Evolutionary conservation across 2,113 vertebrate genomes (phyloP), one percentile per base, ranked within the genome.

Genomic region (Ctenodactylus gundi): DNA sequence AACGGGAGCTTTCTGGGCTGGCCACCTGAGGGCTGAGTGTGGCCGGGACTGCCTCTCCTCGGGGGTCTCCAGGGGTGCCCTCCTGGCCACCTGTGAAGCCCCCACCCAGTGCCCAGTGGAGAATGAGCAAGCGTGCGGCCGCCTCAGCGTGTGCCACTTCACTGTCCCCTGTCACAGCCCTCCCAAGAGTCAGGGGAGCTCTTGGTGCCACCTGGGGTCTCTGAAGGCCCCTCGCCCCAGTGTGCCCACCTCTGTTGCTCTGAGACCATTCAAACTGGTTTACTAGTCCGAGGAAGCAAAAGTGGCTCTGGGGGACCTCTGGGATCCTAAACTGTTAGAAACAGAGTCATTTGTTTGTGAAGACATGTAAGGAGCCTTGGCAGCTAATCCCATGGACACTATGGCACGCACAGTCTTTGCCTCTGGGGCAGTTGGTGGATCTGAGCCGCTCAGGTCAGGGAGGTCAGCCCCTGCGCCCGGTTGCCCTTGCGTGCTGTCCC

Each of bases 321-420:
- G 36, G 55, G 31, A 49, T 57, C n/a, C 1, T 5, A 9, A 44
- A 29, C 60, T 15, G 17, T 20, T 57, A 51, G 65, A 77, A 39
- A 10, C 44, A 14, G 4, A 9, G 67, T 51, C 13, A 0, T 13
- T 67, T 27, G 8, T 10, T 20, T 36, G 14, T 6, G 7, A 13
- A 29, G 36, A 41, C 36, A 29, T n/a, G n/a, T 67, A 13, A 57
- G 36, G 12, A 36, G 29, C n/a, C 13, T 51, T 17, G 14, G 27
- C 27, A 3, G 46, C 29, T 62, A 25, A 46, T 2, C 15, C 29
- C 0, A 29, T 1, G 49, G 12, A n/a, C 10, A 2, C 14, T 46
- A 13, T 0, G 18, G 70, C 6, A 5, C 64, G 8, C 0, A 8
- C 2, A 1, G n/a, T n/a, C n/a, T n/a, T n/a, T n/a, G n/a, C n/a